Percentiles rank a stretch among this genome's conserved stretches.
Evolutionary conservation across 2,113 vertebrate species (phyloP).

Genomic region (Mastomys natalensis): DNA sequence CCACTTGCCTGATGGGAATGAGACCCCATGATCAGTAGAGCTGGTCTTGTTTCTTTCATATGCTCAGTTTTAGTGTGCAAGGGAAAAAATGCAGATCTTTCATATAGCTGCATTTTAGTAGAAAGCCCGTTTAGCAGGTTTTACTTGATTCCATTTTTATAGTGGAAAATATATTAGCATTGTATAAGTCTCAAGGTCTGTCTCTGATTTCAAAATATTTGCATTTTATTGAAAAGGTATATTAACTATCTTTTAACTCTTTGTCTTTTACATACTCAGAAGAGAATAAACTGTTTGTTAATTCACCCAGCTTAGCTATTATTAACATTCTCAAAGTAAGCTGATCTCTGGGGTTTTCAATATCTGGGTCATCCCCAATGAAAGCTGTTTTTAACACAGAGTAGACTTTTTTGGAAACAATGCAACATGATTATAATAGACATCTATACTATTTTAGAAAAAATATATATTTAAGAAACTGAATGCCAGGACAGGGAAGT

Average conservation of each 20-base stretch:
- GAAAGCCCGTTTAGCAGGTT: not conserved
- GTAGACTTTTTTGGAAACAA: not conserved
- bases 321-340: not conserved
- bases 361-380: not conserved
- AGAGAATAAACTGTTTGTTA: not conserved
- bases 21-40: not conserved
- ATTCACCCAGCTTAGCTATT: not conserved
- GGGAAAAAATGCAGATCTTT: not conserved
- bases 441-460: not conserved
- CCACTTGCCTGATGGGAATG: not conserved
- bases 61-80: not conserved
- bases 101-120: not conserved
- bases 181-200: not conserved
- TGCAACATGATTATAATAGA: not conserved
- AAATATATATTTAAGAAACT: not conserved
- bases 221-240: not conserved
- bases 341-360: not conserved
- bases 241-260: not conserved
- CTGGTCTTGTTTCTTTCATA: not conserved
- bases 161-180: not conserved
- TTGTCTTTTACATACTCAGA: not conserved
- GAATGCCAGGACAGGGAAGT: no score
- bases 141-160: not conserved
- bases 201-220: conserved; percentile 18
- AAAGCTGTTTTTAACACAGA: not conserved